Conservation (phyloP, 2,113 vertebrate genomes). For the Chamaea fasciata region DNA sequence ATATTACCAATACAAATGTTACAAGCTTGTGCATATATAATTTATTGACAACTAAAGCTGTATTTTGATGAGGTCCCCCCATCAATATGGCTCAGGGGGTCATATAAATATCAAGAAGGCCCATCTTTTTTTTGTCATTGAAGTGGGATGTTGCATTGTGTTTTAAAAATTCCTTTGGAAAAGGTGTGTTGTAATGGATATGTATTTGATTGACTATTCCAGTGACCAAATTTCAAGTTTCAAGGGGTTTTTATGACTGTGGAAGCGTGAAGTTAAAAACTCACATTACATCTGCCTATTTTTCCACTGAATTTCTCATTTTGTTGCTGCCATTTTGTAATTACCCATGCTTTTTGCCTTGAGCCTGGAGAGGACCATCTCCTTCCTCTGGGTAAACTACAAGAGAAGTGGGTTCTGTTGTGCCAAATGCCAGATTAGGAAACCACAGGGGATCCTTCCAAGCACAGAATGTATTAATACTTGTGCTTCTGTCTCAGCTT, state of each 20-base stretch:
- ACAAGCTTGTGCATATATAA: background rate
- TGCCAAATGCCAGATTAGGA: background rate
- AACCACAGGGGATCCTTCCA: background rate
- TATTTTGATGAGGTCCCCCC: background rate
- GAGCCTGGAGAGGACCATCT: background rate
- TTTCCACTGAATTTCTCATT: background rate
- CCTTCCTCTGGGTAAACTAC: background rate
- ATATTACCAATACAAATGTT: background rate
- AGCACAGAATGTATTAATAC: background rate
- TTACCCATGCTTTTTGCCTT: background rate
- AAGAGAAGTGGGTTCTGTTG: background rate
- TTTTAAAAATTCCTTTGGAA: background rate
- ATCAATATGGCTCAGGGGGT: background rate
- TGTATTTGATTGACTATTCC: background rate
- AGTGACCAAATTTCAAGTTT: background rate
- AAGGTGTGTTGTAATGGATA: background rate
- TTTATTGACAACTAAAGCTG: background rate
- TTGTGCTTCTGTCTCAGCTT: background rate
- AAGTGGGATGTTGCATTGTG: background rate
- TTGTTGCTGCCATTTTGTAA: background rate
- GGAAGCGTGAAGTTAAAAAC: background rate
- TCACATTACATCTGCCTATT: background rate
- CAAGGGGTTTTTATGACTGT: background rate
- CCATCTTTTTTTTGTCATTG: background rate
- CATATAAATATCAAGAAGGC: background rate